These are phyloP conservation scores for Formicarius rufipectus DNA, from an alignment of 2,113 vertebrate species.

Conservation along the genomic window DNA sequence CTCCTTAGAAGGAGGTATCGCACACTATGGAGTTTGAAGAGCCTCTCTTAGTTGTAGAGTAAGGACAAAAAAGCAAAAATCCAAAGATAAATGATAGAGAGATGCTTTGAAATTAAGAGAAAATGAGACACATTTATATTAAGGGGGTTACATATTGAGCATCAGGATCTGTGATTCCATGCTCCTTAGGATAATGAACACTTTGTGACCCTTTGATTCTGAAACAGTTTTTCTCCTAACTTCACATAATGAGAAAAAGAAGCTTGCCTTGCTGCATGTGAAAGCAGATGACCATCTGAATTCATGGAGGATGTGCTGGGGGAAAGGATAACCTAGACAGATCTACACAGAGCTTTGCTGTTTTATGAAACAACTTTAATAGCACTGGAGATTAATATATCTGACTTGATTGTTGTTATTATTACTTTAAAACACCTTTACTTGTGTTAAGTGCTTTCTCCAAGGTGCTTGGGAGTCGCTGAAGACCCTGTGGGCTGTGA, in stretches of 20 bases:
- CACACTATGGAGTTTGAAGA: not conserved
- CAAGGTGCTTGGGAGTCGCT: not conserved
- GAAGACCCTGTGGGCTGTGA: not conserved
- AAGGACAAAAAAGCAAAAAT: not conserved
- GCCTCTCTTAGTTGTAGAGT: not conserved
- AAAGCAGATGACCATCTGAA: not conserved
- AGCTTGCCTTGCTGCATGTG: not conserved
- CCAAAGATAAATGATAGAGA: not conserved
- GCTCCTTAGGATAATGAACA: not conserved
- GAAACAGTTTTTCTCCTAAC: not conserved
- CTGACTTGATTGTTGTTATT: not conserved
- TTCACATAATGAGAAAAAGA: not conserved
- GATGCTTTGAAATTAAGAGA: not conserved
- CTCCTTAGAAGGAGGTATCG: constrained; percentile 5
- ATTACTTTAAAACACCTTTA: not conserved
- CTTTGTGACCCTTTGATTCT: not conserved
- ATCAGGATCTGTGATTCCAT: not conserved
- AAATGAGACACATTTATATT: not conserved
- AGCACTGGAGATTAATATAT: not conserved
- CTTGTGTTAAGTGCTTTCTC: not conserved
- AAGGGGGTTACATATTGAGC: not conserved
- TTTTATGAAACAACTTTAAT: not conserved
- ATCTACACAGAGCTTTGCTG: not conserved
- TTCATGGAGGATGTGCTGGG: not conserved
- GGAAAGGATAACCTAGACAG: not conserved